Conservation (phyloP, 2,113 vertebrate species). For the Malurus melanocephalus region DNA sequence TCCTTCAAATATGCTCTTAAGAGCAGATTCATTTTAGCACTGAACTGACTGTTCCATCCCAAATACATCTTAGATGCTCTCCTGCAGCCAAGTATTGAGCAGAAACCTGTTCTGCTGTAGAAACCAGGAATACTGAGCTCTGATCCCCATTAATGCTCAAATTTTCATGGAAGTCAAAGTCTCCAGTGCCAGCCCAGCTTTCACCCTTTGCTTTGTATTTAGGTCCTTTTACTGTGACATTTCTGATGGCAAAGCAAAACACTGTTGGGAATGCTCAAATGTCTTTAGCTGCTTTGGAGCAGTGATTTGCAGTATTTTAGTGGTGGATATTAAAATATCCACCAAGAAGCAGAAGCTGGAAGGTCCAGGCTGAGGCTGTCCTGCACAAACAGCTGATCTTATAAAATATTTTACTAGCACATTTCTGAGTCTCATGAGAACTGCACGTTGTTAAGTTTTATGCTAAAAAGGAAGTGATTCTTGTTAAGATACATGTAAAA, state of each 20-base stretch:
- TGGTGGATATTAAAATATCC: not conserved
- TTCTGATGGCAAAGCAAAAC: not conserved
- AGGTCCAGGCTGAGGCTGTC: not conserved
- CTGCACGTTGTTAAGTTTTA: not conserved
- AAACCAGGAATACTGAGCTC: not conserved
- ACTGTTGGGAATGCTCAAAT: not conserved
- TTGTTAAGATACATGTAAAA: not conserved
- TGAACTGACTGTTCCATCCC: not conserved
- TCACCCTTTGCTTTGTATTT: not conserved
- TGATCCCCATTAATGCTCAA: not conserved
- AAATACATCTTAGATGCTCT: not conserved
- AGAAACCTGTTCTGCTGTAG: not conserved
- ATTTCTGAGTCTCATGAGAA: not conserved
- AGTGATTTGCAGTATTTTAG: not conserved
- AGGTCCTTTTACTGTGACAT: not conserved
- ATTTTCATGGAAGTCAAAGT: not conserved
- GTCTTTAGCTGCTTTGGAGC: not conserved
- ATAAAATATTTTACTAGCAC: not conserved
- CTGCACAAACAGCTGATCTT: not conserved
- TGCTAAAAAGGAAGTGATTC: not conserved
- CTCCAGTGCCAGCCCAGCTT: not conserved
- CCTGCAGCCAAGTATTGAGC: not conserved
- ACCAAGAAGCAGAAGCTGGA: not conserved
- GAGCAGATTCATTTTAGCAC: not conserved
- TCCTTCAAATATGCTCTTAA: not conserved